Conservation (phyloP, 64 coral and sea anemone genomes). For the Orbicella faveolata region DNA sequence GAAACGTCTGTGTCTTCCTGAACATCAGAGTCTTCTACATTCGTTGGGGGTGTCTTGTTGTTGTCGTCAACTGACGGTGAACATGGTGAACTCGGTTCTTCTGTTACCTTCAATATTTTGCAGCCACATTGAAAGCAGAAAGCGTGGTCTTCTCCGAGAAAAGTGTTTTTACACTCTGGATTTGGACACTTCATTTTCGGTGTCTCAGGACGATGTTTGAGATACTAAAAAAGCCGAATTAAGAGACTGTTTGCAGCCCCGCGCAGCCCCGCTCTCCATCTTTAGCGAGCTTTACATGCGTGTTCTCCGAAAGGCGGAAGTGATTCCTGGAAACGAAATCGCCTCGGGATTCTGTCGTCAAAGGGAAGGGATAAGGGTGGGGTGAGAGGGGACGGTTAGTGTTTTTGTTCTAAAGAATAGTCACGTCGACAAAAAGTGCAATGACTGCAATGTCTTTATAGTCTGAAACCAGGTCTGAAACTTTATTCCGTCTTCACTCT, state of each 20-base stretch:
- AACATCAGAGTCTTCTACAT: background rate
- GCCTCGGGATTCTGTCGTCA: background rate
- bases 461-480: too few relatives aligned
- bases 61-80: background rate
- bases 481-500: too few relatives aligned
- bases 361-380: too few relatives aligned
- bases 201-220: background rate
- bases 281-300: background rate
- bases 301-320: constrained; percentile 14
- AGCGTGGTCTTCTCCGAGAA: background rate
- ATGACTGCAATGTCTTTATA: too few relatives aligned
- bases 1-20: background rate
- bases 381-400: too few relatives aligned
- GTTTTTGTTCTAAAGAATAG: too few relatives aligned
- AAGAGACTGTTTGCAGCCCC: background rate
- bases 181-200: background rate
- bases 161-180: background rate
- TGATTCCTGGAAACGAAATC: constrained; percentile 11
- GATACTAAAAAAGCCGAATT: background rate
- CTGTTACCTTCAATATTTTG: background rate
- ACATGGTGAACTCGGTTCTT: background rate
- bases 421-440: too few relatives aligned
- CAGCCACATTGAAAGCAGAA: background rate
- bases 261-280: too few relatives aligned
- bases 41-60: background rate